Conservation (phyloP, 30 jellyfish, hydroid and myxozoan genomes). For the Chironex yamaguchii region DNA sequence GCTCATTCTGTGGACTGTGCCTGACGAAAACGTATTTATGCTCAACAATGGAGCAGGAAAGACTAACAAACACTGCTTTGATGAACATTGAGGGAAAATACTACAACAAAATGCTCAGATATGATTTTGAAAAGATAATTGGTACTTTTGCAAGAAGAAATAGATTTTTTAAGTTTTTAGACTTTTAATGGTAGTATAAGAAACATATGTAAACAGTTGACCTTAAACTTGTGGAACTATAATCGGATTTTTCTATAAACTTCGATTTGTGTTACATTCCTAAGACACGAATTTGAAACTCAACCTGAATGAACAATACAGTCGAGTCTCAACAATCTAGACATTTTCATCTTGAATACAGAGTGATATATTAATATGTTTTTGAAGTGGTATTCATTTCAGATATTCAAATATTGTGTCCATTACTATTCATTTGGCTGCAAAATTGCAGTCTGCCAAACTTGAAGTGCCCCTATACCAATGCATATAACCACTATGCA, state of each 20-base stretch:
- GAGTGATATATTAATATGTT: background rate
- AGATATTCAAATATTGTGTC: background rate
- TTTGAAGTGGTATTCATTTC: no score
- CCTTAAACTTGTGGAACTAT: no score
- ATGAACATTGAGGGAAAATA: slow-evolving; percentile 11
- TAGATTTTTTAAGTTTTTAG: background rate
- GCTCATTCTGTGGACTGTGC: slow-evolving; percentile 41
- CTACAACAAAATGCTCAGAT: background rate
- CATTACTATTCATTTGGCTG: slow-evolving; percentile 27
- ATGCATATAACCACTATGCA: no score
- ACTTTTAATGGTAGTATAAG: background rate
- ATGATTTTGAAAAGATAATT: background rate
- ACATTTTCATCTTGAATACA: background rate
- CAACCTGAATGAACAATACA: no score
- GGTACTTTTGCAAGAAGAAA: slow-evolving; percentile 34
- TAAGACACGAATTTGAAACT: no score
- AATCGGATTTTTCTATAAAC: no score
- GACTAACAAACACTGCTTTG: slow-evolving; percentile 27
- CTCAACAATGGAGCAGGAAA: slow-evolving; percentile 46
- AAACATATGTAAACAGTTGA: no score
- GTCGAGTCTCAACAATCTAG: no score
- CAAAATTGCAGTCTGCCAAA: slow-evolving; percentile 45
- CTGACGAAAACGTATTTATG: slow-evolving; percentile 25
- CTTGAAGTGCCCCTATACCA: slow-evolving; percentile 46
- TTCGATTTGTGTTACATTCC: no score